Conservation (phyloP, 2,113 vertebrate species). For the Bambusicola thoracicus region DNA sequence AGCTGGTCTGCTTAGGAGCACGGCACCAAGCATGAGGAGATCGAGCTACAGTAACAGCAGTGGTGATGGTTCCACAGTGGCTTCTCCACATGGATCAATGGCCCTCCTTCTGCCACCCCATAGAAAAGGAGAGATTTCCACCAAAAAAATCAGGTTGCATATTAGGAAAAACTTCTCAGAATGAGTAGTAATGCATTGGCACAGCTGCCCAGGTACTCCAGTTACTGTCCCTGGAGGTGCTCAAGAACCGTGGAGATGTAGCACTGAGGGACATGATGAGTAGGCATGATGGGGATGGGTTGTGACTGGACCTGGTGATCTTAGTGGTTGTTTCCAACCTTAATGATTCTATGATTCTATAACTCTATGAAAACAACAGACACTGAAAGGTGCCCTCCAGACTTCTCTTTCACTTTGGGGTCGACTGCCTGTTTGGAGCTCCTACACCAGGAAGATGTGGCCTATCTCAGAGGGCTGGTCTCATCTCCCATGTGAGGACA, state of each 20-base stretch:
- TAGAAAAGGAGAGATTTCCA: not conserved
- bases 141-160: not conserved
- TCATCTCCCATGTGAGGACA: not conserved
- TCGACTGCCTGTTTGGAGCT: not conserved
- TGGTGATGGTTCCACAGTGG: not conserved
- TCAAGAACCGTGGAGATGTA: too few relatives aligned
- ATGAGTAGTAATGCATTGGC: too few relatives aligned
- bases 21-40: not conserved
- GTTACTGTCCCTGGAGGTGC: too few relatives aligned
- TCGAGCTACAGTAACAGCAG: not conserved
- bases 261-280: too few relatives aligned
- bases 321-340: too few relatives aligned
- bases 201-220: too few relatives aligned
- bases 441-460: not conserved
- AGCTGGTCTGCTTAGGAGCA: not conserved
- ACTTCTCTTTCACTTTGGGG: not conserved
- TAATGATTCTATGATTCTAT: too few relatives aligned
- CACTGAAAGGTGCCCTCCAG: fast-evolving
- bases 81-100: not conserved
- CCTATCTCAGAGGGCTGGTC: not conserved
- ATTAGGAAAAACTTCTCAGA: too few relatives aligned
- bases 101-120: not conserved
- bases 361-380: not conserved
- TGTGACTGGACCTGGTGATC: too few relatives aligned
- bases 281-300: too few relatives aligned